Percentiles rank a stretch among this genome's conserved stretches.
phyloP scores from a whole-genome alignment of 2,888 invertebrate species.

The Epinotia brunnichana region DNA sequence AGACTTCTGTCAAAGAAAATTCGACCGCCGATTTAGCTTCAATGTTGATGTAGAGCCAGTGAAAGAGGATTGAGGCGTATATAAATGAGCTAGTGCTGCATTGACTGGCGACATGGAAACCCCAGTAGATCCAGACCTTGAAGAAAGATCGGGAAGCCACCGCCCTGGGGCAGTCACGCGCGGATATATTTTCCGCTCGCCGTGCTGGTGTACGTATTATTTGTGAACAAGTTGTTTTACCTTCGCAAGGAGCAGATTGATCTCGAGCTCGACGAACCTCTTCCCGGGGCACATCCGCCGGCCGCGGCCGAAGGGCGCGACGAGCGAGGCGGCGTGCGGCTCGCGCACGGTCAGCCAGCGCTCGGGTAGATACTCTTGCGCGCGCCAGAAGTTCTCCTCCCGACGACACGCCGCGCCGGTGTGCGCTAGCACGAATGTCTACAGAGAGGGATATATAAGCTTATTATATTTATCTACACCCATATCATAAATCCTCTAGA shows the following conservation, averaged over 20 bases:
- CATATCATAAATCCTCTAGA: too few species aligned
- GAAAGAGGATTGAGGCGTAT: not conserved
- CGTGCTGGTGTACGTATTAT: not conserved
- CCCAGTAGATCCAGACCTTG: not conserved
- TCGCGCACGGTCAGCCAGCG: constrained; percentile 87
- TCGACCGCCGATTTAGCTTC: not conserved
- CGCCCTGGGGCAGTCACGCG: not conserved
- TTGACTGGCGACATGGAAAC: too few species aligned
- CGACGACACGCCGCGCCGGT: constrained; percentile 91
- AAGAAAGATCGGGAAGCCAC: not conserved
- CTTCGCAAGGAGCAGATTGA: constrained; percentile 89
- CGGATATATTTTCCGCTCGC: not conserved
- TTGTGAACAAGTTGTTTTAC: constrained; percentile 62
- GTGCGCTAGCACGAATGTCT: constrained; percentile 91
- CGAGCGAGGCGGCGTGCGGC: constrained; percentile 85
- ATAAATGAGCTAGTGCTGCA: not conserved
- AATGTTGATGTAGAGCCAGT: not conserved
- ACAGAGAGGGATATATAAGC: constrained; percentile 47
- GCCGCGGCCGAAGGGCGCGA: constrained; percentile 92
- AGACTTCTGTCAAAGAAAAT: not conserved
- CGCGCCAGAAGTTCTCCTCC: constrained; percentile 89
- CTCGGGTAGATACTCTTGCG: constrained; percentile 89
- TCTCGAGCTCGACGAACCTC: constrained; percentile 90
- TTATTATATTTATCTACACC: too few species aligned
- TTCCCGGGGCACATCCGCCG: constrained; percentile 93